These are phyloP conservation scores for Geotrupes spiniger DNA, from an alignment of 2,888 invertebrate genomes.

Conservation along the genomic window DNA sequence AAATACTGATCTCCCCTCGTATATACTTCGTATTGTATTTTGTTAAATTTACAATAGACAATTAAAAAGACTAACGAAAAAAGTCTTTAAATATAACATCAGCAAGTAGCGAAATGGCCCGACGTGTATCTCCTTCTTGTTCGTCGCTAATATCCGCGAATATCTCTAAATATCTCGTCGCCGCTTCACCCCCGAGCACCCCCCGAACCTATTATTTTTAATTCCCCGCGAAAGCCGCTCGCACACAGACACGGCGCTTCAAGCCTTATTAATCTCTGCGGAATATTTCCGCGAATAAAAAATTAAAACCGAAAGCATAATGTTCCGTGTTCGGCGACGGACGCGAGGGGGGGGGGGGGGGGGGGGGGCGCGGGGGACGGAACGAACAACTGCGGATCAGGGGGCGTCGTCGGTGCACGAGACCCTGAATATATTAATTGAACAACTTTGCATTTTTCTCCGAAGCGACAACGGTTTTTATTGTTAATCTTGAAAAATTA, in stretches of 20 bases:
- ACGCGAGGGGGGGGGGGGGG: slow-evolving; percentile 29
- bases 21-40: too few relatives aligned
- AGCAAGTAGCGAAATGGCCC: too few relatives aligned
- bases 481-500: slow-evolving; percentile 43
- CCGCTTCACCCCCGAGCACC: slow-evolving; percentile 18
- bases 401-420: slow-evolving; percentile 25
- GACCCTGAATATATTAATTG: slow-evolving; percentile 50
- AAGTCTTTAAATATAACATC: too few relatives aligned
- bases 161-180: slow-evolving; percentile 24
- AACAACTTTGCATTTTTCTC: slow-evolving; percentile 50
- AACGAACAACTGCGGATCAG: too few relatives aligned
- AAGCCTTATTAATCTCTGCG: slow-evolving; percentile 49
- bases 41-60: too few relatives aligned
- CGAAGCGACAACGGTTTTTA: slow-evolving; percentile 47
- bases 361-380: slow-evolving; percentile 19
- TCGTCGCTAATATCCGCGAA: slow-evolving; percentile 20
- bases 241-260: slow-evolving; percentile 45
- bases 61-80: too few relatives aligned
- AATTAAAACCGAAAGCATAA: slow-evolving; percentile 49
- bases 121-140: background rate
- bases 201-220: slow-evolving; percentile 42
- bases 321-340: slow-evolving; percentile 41
- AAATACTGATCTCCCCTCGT: too few relatives aligned
- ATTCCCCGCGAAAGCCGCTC: slow-evolving; percentile 39
- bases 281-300: slow-evolving; percentile 48